Conservation (phyloP, 2,888 invertebrate species). For the Electrophaes corylata region DNA sequence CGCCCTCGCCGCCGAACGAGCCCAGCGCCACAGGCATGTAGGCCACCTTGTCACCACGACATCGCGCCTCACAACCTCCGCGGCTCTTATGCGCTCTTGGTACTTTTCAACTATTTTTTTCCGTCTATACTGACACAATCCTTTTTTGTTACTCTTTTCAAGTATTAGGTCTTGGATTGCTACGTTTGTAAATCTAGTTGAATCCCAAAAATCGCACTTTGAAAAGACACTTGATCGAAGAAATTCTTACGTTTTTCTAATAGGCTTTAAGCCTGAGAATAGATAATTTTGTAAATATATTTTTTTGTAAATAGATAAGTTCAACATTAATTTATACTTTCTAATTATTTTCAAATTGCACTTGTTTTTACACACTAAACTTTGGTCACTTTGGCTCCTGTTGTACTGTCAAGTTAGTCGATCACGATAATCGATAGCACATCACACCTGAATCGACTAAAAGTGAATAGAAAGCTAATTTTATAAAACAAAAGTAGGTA, state of each 20-base stretch:
- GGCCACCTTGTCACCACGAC: slow-evolving; percentile 87
- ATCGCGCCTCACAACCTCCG: slow-evolving; percentile 54
- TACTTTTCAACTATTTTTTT: slow-evolving; percentile 11
- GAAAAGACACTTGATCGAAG: not conserved
- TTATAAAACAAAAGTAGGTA: not conserved
- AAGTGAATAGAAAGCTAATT: slow-evolving; percentile 1
- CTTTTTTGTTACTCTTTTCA: not conserved
- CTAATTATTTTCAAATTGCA: slow-evolving; percentile 18
- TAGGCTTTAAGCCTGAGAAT: slow-evolving; percentile 11
- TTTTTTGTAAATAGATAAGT: slow-evolving; percentile 2
- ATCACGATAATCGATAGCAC: not conserved
- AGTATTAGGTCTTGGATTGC: not conserved
- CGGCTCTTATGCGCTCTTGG: slow-evolving; percentile 19
- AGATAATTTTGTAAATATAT: slow-evolving; percentile 3
- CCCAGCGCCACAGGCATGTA: slow-evolving; percentile 87
- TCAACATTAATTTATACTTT: not conserved
- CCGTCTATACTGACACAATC: not conserved
- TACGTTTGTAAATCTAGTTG: not conserved
- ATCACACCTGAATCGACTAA: slow-evolving; percentile 11
- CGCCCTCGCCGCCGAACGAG: slow-evolving; percentile 87
- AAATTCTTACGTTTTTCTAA: not conserved
- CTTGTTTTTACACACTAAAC: slow-evolving; percentile 21
- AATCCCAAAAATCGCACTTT: not conserved
- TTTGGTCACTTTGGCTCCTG: slow-evolving; percentile 36
- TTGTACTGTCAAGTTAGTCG: slow-evolving; percentile 1